These are phyloP conservation scores for Cactoblastis cactorum DNA, from an alignment of 2,888 invertebrate species.

Conservation along the genomic window DNA sequence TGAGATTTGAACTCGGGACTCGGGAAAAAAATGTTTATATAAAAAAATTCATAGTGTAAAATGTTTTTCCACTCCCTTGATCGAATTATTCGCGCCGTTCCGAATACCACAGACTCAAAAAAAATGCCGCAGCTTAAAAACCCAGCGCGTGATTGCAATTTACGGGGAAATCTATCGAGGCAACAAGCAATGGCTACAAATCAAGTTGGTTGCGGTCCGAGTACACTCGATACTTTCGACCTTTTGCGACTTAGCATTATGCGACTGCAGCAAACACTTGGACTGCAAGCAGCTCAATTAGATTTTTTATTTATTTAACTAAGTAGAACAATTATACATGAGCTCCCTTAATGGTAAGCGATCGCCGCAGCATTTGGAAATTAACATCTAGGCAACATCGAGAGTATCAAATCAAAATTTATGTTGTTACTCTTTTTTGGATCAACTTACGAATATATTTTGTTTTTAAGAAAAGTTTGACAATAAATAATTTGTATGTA, in stretches of 20 bases:
- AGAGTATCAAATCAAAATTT: too few relatives aligned
- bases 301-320: too few relatives aligned
- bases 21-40: neutral
- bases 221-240: neutral
- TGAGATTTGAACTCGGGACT: neutral
- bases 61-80: neutral
- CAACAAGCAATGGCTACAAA: conserved; percentile 43
- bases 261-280: too few relatives aligned
- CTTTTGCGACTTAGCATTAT: conserved; percentile 30
- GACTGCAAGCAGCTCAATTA: too few relatives aligned
- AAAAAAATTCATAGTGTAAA: neutral
- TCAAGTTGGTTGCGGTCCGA: conserved; percentile 44
- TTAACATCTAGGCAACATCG: too few relatives aligned
- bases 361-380: too few relatives aligned
- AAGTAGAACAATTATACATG: too few relatives aligned
- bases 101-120: conserved; percentile 1
- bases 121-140: conserved; percentile 14
- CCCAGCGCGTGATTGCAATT: conserved; percentile 9
- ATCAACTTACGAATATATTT: too few relatives aligned
- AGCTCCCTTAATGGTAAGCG: too few relatives aligned
- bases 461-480: too few relatives aligned
- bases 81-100: neutral
- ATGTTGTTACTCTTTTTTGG: too few relatives aligned
- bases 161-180: conserved; percentile 19
- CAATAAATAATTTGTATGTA: too few relatives aligned